phyloP scores from a whole-genome alignment of 1,140 invertebrate genomes.

The Drosophila nannoptera region DNA sequence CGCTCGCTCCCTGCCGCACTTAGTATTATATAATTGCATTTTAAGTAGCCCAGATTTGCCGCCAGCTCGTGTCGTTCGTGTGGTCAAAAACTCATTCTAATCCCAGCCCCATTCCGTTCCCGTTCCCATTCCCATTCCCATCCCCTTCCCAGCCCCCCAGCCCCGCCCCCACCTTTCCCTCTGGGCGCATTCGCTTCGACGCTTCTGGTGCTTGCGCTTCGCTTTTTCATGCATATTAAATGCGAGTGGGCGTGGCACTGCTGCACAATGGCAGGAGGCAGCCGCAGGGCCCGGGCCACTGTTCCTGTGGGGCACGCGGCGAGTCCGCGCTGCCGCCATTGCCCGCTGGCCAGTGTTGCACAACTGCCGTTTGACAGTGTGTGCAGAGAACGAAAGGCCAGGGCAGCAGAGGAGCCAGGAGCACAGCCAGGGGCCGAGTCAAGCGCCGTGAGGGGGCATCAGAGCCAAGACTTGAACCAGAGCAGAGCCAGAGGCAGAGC shows the following conservation, averaged over 20 bases:
- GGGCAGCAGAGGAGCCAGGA: too few species aligned
- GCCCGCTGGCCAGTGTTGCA: slow-evolving; percentile 13
- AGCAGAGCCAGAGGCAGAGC: too few species aligned
- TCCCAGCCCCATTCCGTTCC: not conserved
- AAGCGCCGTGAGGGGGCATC: too few species aligned
- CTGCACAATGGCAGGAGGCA: not conserved
- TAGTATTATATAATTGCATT: slow-evolving; percentile 55
- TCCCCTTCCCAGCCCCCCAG: not conserved
- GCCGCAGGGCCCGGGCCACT: not conserved
- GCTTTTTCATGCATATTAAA: slow-evolving; percentile 15
- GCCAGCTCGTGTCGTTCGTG: not conserved
- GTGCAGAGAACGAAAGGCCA: too few species aligned
- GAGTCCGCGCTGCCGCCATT: not conserved
- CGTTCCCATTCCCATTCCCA: too few species aligned
- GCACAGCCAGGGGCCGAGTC: too few species aligned
- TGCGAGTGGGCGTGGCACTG: slow-evolving; percentile 2
- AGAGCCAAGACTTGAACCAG: too few species aligned
- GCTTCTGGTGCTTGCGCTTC: slow-evolving; percentile 8
- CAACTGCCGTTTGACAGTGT: not conserved
- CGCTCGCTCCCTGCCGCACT: not conserved
- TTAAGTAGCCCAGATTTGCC: slow-evolving; percentile 41
- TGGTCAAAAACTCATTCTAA: not conserved
- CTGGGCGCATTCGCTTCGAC: not conserved
- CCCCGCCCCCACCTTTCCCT: not conserved
- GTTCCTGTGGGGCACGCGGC: not conserved